Base-by-base conservation (phyloP, 2,888 invertebrate genomes). In the Calameuta pallipes region DNA sequence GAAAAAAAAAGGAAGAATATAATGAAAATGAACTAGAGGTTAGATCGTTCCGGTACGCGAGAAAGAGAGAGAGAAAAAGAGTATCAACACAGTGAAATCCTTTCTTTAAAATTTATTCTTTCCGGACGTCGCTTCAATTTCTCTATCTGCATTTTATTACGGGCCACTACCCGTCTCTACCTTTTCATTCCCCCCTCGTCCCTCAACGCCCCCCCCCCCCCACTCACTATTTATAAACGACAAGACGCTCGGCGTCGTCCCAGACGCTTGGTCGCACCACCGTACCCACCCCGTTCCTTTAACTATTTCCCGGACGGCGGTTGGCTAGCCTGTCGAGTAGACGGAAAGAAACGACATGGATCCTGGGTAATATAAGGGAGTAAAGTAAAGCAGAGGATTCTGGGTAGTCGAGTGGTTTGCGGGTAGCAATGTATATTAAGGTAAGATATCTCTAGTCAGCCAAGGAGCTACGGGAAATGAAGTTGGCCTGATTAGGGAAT, bases 401-500 rank as follows among this genome's bases (percentile, higher is more conserved):
- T 9, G n/a, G 11, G 74, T 13, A 74, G 74, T 30, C 33, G 36
- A 34, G 37, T 30, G 74, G 74, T 41, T 74, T 74, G 71, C 71
- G 12, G 33, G 31, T 71, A 23, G n/a, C 12, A 13, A 34, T 34
- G 74, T 36, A 74, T 74, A 74, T 74, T 74, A 74, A 56, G 74
- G 74, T 41, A 74, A 74, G 36, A 74, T 74, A 74, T 74, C 74
- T 74, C 36, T 9, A 74, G 74, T 74, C 36, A 36, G 36, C 74
- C 74, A 34, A 30, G 74, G 76, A 77, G 73, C 70, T 33, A 30
- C 36, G 34, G 76, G 78, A 82, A 86, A 85, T 81, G 83, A 84
- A 83, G 82, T 82, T 80, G 80, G 77, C 78, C 84, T 86, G 85
- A 87, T 87, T 85, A 84, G 82, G 80, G 83, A 82, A 84, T 85